phyloP scores from a whole-genome alignment of 2,888 invertebrate species.

The Autographa pulchrina region DNA sequence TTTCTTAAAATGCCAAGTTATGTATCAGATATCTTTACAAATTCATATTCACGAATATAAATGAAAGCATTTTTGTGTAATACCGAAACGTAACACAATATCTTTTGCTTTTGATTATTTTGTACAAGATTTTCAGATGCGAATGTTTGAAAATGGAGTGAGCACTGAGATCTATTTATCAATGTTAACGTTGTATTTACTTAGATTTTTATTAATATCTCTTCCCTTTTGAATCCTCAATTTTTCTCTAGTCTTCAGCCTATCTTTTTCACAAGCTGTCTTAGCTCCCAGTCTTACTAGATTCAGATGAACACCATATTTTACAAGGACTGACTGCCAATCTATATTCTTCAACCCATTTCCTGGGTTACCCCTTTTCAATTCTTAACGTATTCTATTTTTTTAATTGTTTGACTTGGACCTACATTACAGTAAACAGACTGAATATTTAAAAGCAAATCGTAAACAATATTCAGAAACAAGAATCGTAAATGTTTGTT shows the following conservation, averaged over 20 bases:
- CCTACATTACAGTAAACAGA: conserved; percentile 1
- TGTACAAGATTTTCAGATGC: neutral
- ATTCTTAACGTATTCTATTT: no score
- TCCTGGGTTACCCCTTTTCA: no score
- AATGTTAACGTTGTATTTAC: neutral
- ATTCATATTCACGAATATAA: conserved; percentile 18
- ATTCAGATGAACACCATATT: no score
- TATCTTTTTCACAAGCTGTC: no score
- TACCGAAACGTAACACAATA: conserved; percentile 2
- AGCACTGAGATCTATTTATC: neutral
- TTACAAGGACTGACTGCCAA: no score
- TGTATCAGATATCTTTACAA: conserved; percentile 11
- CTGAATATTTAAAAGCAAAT: conserved; percentile 33
- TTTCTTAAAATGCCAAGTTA: conserved; percentile 14
- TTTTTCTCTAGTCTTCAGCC: no score
- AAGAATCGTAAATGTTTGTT: conserved; percentile 37
- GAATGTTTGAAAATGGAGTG: neutral
- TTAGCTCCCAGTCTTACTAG: no score
- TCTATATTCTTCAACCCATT: no score
- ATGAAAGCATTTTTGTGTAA: conserved; percentile 36
- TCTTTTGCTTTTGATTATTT: conserved; percentile 13
- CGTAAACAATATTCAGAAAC: conserved; percentile 41
- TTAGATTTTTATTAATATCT: neutral
- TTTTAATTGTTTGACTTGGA: neutral
- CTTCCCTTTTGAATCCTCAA: no score